Percentiles rank a stretch among this genome's conserved stretches.
Evolutionary conservation across 2,113 vertebrate species (phyloP).

Genomic region (Trematomus loennbergii): DNA sequence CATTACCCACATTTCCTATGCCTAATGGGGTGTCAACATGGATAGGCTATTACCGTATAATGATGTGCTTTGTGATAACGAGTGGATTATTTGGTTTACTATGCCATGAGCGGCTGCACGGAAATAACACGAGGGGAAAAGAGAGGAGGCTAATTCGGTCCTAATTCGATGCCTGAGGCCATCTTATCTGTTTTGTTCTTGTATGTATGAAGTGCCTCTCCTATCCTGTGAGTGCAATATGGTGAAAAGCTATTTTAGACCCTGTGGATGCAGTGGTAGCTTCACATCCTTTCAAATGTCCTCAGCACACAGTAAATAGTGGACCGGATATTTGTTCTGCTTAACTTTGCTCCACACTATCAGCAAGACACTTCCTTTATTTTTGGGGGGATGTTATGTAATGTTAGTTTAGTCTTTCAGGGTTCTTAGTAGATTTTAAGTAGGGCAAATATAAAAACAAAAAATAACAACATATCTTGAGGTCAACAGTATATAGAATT

Average conservation of each 20-base stretch:
- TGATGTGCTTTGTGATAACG: constrained; percentile 73
- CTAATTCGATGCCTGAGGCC: constrained; percentile 64
- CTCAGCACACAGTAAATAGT: constrained; percentile 21
- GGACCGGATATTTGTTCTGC: constrained; percentile 27
- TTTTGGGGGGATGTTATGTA: not conserved
- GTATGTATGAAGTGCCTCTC: constrained; percentile 66
- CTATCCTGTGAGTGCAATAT: constrained; percentile 61
- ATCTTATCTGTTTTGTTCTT: constrained; percentile 68
- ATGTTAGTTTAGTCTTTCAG: constrained; percentile 1
- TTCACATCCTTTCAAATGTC: constrained; percentile 38
- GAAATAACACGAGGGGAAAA: constrained; percentile 61
- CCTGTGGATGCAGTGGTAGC: constrained; percentile 30
- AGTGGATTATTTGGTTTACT: constrained; percentile 78
- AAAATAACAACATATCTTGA: not conserved
- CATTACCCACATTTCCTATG: constrained; percentile 71
- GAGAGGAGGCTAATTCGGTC: constrained; percentile 65
- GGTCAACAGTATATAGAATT: not conserved
- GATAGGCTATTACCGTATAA: constrained; percentile 72
- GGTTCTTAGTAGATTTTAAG: not conserved
- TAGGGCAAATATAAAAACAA: not conserved
- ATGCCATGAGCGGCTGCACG: constrained; percentile 70
- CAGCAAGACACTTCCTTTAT: constrained; percentile 6
- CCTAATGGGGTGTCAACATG: constrained; percentile 74
- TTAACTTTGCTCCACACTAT: constrained; percentile 25
- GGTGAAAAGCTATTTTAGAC: constrained; percentile 67